A percentile compares a stretch with the other conserved stretches of the same genome.
These are phyloP conservation scores for Catocala sponsa DNA, from an alignment of 2,888 invertebrate species.

Conservation along the genomic window DNA sequence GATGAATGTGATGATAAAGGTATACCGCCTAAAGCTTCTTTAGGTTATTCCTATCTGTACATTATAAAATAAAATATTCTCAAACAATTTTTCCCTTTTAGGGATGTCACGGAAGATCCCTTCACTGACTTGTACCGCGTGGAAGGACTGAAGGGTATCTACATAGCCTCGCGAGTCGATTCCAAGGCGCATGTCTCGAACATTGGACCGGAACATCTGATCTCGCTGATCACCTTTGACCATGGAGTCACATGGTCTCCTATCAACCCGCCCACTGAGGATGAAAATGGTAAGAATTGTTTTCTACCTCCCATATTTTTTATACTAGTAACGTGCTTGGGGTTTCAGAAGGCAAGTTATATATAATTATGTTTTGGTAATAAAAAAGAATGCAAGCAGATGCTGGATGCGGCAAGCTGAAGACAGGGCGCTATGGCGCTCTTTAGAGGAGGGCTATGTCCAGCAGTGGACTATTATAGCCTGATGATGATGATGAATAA, in stretches of 20 bases:
- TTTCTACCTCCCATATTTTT: background rate
- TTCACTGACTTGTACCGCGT: constrained; percentile 97
- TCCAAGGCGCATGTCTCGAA: constrained; percentile 84
- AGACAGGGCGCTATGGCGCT: too few relatives aligned
- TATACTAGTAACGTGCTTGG: too few relatives aligned
- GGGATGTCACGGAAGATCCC: constrained; percentile 93
- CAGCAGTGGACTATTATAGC: too few relatives aligned
- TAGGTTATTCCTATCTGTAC: too few relatives aligned
- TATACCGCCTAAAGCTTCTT: too few relatives aligned
- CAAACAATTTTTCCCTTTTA: constrained; percentile 66
- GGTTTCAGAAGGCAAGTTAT: background rate
- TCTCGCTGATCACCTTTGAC: constrained; percentile 94
- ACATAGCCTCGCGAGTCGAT: constrained; percentile 94
- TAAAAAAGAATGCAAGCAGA: too few relatives aligned
- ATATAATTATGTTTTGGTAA: too few relatives aligned
- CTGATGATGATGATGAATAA: too few relatives aligned
- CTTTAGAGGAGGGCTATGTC: too few relatives aligned
- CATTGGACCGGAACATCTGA: constrained; percentile 92
- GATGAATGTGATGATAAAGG: too few relatives aligned
- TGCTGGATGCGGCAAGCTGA: too few relatives aligned
- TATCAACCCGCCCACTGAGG: constrained; percentile 91
- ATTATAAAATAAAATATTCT: too few relatives aligned
- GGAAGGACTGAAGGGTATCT: constrained; percentile 95
- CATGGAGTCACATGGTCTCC: constrained; percentile 95
- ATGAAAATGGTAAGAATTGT: constrained; percentile 82